A percentile compares a stretch with the other conserved stretches of the same genome.
Conservation (phyloP, 2,888 invertebrate species). For the Myathropa florea region DNA sequence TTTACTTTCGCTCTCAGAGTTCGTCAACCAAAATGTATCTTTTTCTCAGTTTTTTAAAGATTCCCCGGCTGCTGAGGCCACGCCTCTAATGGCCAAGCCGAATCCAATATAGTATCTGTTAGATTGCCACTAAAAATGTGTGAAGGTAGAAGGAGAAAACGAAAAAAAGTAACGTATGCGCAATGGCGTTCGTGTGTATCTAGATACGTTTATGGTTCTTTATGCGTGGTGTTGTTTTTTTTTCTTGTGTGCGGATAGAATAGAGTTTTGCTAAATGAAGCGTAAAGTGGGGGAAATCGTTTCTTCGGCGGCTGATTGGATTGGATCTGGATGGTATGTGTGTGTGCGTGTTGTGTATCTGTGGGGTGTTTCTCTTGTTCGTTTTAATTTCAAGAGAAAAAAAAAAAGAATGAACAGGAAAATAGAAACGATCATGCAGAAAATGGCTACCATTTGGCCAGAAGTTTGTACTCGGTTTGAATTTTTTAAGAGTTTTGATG, state of each 20-base stretch:
- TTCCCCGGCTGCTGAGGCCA: conserved; percentile 37
- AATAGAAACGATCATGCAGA: conserved; percentile 70
- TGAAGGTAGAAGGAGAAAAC: conserved; percentile 23
- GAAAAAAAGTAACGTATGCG: conserved; percentile 51
- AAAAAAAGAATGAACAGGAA: conserved; percentile 61
- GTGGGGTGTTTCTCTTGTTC: conserved; percentile 6
- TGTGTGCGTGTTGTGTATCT: conserved; percentile 4
- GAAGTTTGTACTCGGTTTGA: neutral
- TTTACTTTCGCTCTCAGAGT: conserved; percentile 65
- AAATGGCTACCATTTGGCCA: conserved; percentile 66
- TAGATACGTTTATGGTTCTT: conserved; percentile 6
- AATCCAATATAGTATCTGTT: conserved; percentile 28
- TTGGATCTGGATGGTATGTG: conserved; percentile 21
- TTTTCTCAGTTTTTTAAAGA: conserved; percentile 35
- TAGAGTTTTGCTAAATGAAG: conserved; percentile 51
- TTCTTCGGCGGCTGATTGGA: conserved; percentile 69
- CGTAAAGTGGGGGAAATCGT: conserved; percentile 68
- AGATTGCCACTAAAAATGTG: conserved; percentile 14
- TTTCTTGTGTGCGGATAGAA: conserved; percentile 1
- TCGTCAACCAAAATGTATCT: conserved; percentile 39
- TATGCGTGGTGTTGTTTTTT: neutral
- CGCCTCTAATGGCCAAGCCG: conserved; percentile 50
- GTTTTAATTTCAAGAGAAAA: conserved; percentile 47
- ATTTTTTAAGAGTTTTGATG: neutral
- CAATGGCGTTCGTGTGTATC: conserved; percentile 59